These are phyloP conservation scores for Leistus spinibarbis DNA, from an alignment of 2,888 invertebrate species.

Conservation along the genomic window DNA sequence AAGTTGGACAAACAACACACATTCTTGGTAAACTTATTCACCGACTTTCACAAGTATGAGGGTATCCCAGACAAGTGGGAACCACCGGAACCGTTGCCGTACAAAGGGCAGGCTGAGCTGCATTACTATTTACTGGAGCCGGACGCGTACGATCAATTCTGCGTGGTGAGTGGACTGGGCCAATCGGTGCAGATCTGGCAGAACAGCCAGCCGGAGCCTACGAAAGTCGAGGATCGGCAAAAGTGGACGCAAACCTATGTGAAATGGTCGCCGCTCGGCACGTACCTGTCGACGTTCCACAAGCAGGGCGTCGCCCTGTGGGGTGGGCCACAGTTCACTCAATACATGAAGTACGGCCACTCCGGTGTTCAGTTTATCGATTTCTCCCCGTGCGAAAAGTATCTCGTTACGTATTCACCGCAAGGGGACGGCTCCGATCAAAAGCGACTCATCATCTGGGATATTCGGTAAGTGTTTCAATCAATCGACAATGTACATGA, in stretches of 20 bases:
- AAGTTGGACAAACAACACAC: slow-evolving; percentile 96
- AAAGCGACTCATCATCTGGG: slow-evolving; percentile 94
- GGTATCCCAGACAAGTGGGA: slow-evolving; percentile 93
- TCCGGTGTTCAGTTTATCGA: slow-evolving; percentile 92
- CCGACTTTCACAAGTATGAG: slow-evolving; percentile 93
- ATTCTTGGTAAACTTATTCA: slow-evolving; percentile 91
- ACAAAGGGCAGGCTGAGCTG: slow-evolving; percentile 90
- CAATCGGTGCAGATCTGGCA: slow-evolving; percentile 81
- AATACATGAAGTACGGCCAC: slow-evolving; percentile 91
- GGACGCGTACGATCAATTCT: slow-evolving; percentile 95
- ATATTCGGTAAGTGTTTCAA: slow-evolving; percentile 70
- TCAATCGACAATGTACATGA: background rate
- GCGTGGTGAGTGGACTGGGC: slow-evolving; percentile 84
- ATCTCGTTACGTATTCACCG: slow-evolving; percentile 93
- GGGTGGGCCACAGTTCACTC: slow-evolving; percentile 93
- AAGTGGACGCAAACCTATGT: slow-evolving; percentile 96
- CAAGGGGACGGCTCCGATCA: slow-evolving; percentile 70
- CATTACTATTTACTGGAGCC: slow-evolving; percentile 92
- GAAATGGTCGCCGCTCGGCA: slow-evolving; percentile 97
- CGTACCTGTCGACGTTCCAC: slow-evolving; percentile 96
- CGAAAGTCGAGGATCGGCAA: slow-evolving; percentile 81
- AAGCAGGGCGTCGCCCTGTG: slow-evolving; percentile 94
- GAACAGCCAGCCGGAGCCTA: slow-evolving; percentile 88
- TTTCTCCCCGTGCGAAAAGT: slow-evolving; percentile 97
- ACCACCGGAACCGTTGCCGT: slow-evolving; percentile 85